Percentiles rank a stretch among this genome's conserved stretches.
Evolutionary conservation across 2,888 invertebrate genomes (phyloP).

Genomic region (Aromia moschata): DNA sequence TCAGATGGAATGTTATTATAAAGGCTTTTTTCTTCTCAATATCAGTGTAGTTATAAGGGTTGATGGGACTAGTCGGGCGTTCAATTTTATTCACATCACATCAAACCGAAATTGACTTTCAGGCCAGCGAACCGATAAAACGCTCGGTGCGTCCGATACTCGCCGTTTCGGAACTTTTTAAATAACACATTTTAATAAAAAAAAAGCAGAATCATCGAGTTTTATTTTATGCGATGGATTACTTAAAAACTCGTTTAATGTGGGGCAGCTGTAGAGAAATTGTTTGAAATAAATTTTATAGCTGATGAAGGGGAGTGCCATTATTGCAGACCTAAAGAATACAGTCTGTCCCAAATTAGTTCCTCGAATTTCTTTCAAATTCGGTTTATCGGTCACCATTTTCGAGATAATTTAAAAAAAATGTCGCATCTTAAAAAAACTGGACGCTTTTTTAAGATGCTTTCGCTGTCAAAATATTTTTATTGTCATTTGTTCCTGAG

Average conservation of each 20-base stretch:
- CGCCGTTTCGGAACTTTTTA: slow-evolving; percentile 32
- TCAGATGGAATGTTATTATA: slow-evolving; percentile 36
- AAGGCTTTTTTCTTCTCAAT: slow-evolving; percentile 34
- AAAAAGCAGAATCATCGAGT: slow-evolving; percentile 28
- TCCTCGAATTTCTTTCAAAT: too few relatives aligned
- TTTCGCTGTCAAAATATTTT: too few relatives aligned
- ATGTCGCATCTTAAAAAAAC: too few relatives aligned
- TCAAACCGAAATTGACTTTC: slow-evolving; percentile 62
- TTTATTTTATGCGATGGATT: slow-evolving; percentile 10
- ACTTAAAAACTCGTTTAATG: neutral
- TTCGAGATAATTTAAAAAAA: too few relatives aligned
- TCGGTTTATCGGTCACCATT: too few relatives aligned
- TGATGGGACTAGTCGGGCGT: slow-evolving; percentile 57
- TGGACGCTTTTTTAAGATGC: too few relatives aligned
- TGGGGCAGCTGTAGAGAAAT: too few relatives aligned
- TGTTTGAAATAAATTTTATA: too few relatives aligned
- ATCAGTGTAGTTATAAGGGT: slow-evolving; percentile 54
- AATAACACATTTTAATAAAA: slow-evolving; percentile 37
- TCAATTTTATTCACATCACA: slow-evolving; percentile 62
- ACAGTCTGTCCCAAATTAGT: too few relatives aligned
- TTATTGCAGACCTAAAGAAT: too few relatives aligned
- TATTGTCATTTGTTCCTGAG: too few relatives aligned
- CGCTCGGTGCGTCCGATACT: slow-evolving; percentile 42
- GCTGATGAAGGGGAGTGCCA: too few relatives aligned
- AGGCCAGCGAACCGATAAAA: slow-evolving; percentile 61